Evolutionary conservation across 2,888 invertebrate species (phyloP), one percentile per base, ranked within the genome.

Genomic region (Amblyjoppa fuscipennis): DNA sequence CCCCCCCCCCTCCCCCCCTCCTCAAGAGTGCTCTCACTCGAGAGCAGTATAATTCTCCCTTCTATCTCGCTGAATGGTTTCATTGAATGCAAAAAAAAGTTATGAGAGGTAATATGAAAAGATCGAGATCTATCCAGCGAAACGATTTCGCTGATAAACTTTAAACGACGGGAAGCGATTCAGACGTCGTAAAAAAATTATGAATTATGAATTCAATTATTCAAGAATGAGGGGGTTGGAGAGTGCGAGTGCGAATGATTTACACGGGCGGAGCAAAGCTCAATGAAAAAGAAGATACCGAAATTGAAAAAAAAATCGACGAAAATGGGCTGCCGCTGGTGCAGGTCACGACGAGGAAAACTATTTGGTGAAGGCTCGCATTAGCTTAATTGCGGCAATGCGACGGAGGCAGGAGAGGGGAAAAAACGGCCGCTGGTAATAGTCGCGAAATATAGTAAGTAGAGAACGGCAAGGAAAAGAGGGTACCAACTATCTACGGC

Each of bases 51-150:
- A 28, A 51, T 69, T 20, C 66, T 69, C n/a, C 49, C 73, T 68
- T 75, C 56, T 71, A 61, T 45, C 61, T 68, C 45, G 28, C n/a
- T 77, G 73, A 83, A 83, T 83, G 49, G 64, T 71, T 83, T 85
- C 82, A 64, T 79, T 56, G 70, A 79, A 71, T 66, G 75, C 5
- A 56, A 64, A 38, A 68, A 80, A 80, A 41, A 16, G 51, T 34
- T 68, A 38, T 20, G 56, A 59, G 25, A 71, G 34, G 74, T 69
- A 41, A 28, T 25, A 38, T 53, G 34, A 64, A 38, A 61, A 34
- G 34, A 41, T 69, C 45, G 38, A 25, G 45, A 31, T 41, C n/a
- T 34, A 34, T 49, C 28, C 7, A 41, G 56, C 31, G 38, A 38
- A 66, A 45, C 73, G 45, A 66, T 53, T 73, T 80, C 71, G 73